Evolutionary conservation across 2,113 vertebrate genomes (phyloP).

Genomic region (Phycodurus eques): DNA sequence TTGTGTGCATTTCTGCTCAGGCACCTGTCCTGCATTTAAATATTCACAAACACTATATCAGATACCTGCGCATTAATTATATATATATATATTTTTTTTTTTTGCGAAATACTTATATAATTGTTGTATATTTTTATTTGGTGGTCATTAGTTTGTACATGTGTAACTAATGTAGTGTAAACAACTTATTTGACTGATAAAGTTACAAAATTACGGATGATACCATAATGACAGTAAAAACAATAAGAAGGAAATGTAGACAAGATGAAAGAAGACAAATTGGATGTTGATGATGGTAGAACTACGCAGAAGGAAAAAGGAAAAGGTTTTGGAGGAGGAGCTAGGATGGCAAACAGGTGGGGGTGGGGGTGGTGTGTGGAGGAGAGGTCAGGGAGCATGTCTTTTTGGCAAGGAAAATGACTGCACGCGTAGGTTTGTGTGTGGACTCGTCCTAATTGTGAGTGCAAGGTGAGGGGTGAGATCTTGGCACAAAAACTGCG

Average conservation of each 20-base stretch:
- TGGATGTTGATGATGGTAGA: neutral
- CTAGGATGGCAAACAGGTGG: conserved; percentile 1
- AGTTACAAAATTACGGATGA: no score
- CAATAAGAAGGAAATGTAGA: no score
- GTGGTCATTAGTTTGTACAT: no score
- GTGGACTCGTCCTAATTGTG: conserved; percentile 48
- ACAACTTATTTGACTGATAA: no score
- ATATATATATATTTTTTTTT: neutral
- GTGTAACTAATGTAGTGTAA: no score
- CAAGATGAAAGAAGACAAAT: neutral
- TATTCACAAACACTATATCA: neutral
- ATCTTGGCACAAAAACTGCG: conserved; percentile 47
- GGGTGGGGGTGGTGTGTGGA: conserved; percentile 12
- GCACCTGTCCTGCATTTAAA: neutral
- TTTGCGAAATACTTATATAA: neutral
- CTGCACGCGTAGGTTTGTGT: conserved; percentile 11
- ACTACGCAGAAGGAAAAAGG: neutral
- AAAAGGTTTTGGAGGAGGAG: neutral
- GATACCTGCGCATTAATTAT: neutral
- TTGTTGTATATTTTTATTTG: no score
- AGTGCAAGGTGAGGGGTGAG: conserved; percentile 62
- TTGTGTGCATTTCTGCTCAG: neutral
- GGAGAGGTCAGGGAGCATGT: conserved; percentile 55
- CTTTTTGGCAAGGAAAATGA: conserved; percentile 49
- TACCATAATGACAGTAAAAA: no score